Evolutionary conservation across 1,140 invertebrate genomes (phyloP).

Genomic region (Caenorhabditis latens): DNA sequence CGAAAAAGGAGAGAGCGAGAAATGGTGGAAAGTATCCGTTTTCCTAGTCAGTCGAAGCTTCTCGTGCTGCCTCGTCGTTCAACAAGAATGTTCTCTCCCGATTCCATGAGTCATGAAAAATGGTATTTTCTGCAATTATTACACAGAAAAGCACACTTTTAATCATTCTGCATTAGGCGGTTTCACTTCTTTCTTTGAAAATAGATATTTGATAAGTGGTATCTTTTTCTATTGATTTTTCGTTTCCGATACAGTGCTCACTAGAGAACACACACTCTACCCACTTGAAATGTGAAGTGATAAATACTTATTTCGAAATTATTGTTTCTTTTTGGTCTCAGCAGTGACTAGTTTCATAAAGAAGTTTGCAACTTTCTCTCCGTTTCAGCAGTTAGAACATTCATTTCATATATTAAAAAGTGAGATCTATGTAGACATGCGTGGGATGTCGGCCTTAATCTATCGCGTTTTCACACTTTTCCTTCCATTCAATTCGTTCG

Average conservation of each 20-base stretch:
- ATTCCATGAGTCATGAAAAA: no score
- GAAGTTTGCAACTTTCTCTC: not conserved
- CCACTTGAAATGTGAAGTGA: slow-evolving; percentile 26
- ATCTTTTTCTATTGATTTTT: slow-evolving; percentile 5
- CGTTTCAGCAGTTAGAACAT: not conserved
- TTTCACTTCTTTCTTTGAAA: no score
- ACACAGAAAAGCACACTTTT: not conserved
- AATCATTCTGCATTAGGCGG: not conserved
- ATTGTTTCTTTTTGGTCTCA: not conserved
- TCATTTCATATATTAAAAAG: not conserved
- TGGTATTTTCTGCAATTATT: no score
- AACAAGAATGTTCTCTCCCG: no score
- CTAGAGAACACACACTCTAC: not conserved
- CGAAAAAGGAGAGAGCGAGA: not conserved
- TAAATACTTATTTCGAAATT: slow-evolving; percentile 33
- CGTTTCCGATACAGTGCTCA: slow-evolving; percentile 9
- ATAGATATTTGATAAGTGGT: not conserved
- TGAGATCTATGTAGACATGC: not conserved
- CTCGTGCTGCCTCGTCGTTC: not conserved
- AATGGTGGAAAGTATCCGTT: slow-evolving; percentile 8
- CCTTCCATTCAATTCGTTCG: not conserved
- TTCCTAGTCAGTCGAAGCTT: slow-evolving; percentile 1
- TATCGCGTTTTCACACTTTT: slow-evolving; percentile 22
- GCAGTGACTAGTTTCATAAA: not conserved
- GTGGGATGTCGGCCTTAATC: not conserved